A percentile compares a stretch with the other conserved stretches of the same genome.
Conservation (phyloP, 2,888 invertebrate genomes). For the Amphipyra tragopoginis region DNA sequence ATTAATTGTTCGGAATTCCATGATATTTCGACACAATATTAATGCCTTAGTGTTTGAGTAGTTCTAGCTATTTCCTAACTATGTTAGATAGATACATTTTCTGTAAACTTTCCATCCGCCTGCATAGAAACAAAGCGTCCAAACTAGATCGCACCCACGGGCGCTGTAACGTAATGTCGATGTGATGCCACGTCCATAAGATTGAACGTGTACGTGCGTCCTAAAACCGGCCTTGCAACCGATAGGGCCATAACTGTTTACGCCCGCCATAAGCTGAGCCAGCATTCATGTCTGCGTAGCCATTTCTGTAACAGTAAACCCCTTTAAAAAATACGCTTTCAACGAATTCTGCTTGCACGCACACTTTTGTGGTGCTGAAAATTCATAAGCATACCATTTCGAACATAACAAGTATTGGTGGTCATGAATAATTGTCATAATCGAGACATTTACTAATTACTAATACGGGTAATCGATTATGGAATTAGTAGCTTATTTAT, state of each 20-base stretch:
- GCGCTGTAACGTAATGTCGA: constrained; percentile 55
- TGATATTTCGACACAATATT: constrained; percentile 13
- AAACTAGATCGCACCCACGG: constrained; percentile 44
- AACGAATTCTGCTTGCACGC: constrained; percentile 60
- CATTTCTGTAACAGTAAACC: constrained; percentile 55
- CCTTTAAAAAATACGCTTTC: constrained; percentile 54
- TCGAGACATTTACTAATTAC: no score
- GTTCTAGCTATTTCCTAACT: constrained; percentile 5
- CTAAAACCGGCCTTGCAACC: constrained; percentile 61
- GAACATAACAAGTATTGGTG: constrained; percentile 9
- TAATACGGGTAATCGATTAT: no score
- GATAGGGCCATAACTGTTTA: constrained; percentile 67
- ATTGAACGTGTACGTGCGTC: constrained; percentile 43
- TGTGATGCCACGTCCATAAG: constrained; percentile 42
- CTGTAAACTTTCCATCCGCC: constrained; percentile 29
- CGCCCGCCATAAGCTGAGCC: constrained; percentile 67
- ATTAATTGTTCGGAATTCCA: constrained; percentile 25
- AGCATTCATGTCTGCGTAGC: constrained; percentile 65
- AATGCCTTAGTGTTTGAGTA: background rate
- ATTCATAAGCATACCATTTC: constrained; percentile 43
- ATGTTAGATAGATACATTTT: constrained; percentile 4
- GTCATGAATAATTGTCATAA: no score
- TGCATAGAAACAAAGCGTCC: constrained; percentile 47
- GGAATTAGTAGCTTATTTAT: no score
- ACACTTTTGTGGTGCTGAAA: constrained; percentile 47